These are phyloP conservation scores for Beroe forskalii DNA, from an alignment of 37 sponge, comb jelly and placozoan genomes.

Conservation along the genomic window DNA sequence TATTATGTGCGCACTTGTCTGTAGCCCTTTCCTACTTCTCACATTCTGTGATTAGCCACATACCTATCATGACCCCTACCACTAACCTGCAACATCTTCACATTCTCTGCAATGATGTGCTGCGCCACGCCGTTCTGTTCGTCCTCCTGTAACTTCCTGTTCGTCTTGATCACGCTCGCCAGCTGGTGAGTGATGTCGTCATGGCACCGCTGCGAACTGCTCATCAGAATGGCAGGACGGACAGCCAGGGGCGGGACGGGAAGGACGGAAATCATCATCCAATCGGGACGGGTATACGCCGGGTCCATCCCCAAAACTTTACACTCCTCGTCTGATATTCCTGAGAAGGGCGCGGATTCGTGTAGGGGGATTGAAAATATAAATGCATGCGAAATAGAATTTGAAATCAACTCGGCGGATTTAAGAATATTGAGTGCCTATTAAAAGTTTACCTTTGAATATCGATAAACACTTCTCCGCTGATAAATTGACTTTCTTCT, in stretches of 20 bases:
- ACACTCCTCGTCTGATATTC: conserved; percentile 92
- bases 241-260: conserved; percentile 96
- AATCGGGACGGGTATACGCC: conserved; percentile 88
- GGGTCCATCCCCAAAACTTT: conserved; percentile 87
- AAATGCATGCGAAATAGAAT: background rate
- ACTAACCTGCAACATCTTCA: conserved; percentile 95
- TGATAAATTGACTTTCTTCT: conserved; percentile 85
- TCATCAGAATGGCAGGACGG: conserved; percentile 95
- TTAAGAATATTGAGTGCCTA: no score
- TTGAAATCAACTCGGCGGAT: no score
- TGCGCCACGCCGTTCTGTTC: conserved; percentile 97
- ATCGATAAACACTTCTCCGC: conserved; percentile 92
- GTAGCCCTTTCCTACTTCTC: no score
- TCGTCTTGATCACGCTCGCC: conserved; percentile 96
- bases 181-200: conserved; percentile 99
- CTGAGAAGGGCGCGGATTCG: background rate
- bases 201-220: conserved; percentile 71
- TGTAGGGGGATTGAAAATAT: background rate
- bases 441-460: conserved; percentile 75
- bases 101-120: conserved; percentile 93
- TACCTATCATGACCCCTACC: no score
- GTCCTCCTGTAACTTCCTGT: conserved; percentile 89
- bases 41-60: no score
- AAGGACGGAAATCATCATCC: conserved; percentile 92
- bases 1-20: no score